phyloP scores from a whole-genome alignment of 1,140 invertebrate genomes.

The Brachionus rubens region DNA sequence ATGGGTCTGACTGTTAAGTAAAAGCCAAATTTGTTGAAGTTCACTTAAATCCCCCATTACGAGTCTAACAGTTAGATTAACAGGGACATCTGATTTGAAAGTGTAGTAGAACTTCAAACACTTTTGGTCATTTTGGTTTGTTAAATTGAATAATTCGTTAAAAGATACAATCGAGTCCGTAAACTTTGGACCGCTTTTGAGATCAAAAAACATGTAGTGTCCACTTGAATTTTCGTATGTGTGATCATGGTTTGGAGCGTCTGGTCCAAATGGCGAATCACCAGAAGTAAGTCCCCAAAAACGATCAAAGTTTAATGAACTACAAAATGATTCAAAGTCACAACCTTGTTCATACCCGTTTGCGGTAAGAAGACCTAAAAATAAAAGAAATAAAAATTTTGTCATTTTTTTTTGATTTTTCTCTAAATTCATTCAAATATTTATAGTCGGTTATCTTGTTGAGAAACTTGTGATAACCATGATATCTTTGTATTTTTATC shows the following conservation, averaged over 20 bases:
- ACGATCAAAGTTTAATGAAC: not conserved
- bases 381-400: no score
- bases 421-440: no score
- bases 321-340: not conserved
- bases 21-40: not conserved
- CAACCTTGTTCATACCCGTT: not conserved
- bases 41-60: not conserved
- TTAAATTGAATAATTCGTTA: not conserved
- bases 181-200: not conserved
- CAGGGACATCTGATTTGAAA: not conserved
- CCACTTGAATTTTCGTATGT: not conserved
- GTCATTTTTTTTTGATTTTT: no score
- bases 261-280: not conserved
- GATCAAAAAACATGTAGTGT: not conserved
- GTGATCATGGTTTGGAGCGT: not conserved
- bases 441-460: no score
- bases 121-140: not conserved
- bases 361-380: no score
- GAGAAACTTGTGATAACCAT: no score
- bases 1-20: not conserved
- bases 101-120: not conserved
- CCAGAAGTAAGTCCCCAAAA: not conserved
- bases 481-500: no score
- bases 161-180: not conserved
- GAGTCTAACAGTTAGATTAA: not conserved